Base-by-base conservation (phyloP, 2,113 vertebrate genomes). In the Pachycephala philippinensis region DNA sequence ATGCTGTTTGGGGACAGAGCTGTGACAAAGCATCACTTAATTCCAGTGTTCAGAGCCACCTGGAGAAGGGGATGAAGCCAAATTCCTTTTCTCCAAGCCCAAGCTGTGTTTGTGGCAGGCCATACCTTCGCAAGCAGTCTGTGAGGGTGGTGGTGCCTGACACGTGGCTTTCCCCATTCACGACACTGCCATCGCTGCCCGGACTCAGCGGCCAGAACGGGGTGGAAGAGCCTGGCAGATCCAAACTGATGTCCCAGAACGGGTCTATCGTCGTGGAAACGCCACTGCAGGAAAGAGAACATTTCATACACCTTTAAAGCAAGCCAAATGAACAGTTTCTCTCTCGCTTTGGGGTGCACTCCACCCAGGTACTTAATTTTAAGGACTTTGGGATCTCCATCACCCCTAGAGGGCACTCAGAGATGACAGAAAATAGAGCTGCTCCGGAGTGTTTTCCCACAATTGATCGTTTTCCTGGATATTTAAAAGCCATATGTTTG, bases 231-330 rank as follows among this genome's bases (percentile, higher is more conserved):
- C 99, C 99, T 5, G 99, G 99, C 88, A 99, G 98, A 95, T 99
- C 99, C 97, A 99, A 97, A 91, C 99, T 99, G 98, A 99, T 99
- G 98, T 99, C 99, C 99, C 99, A 99, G 94, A 99, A 99, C 0
- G 99, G 99, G 96, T 99, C 99, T 98, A 99, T 99, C 28, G 99
- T 99, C 13, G 99, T 99, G 90, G 99, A 99, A 96, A 99, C 99
- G 17, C 99, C 99, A 30, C 99, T 99, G 50, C 2, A 84, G 49
- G 42, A 57, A 30, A 87, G 22, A 66, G 49, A 87, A 19, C 2
- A 50, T 45, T 75, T 57, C 64, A 66, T 0, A 40, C 17, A 18
- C 1, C 18, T 49, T 35, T 10, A 30, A 50, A 72, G 15, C 68
- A 52, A 74, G 63, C 15, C 66, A 75, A 74, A 28, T 6, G 5